Evolutionary conservation across 2,113 vertebrate genomes (phyloP).

Genomic region (Otus sunia): DNA sequence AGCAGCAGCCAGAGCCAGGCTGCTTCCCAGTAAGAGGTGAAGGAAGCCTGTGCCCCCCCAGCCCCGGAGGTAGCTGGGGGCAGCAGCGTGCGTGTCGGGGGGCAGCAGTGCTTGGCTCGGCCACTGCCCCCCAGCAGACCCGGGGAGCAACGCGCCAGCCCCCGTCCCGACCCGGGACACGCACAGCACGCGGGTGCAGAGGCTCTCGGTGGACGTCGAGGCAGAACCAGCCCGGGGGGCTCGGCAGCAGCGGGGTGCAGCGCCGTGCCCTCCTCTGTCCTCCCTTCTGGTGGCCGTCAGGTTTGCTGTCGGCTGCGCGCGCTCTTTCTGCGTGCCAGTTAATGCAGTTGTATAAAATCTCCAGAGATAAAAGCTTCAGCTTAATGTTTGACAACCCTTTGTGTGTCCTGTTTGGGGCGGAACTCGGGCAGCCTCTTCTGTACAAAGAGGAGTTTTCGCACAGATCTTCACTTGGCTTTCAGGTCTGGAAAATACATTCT

Average conservation of each 20-base stretch:
- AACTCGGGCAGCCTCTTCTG: not conserved
- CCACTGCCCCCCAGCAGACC: no score
- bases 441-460: not conserved
- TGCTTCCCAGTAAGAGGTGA: not conserved
- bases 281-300: fast-evolving
- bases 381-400: not conserved
- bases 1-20: not conserved
- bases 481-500: not conserved
- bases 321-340: not conserved
- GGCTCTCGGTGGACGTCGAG: fast-evolving
- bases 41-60: no score
- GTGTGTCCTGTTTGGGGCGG: not conserved
- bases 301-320: not conserved
- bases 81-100: no score
- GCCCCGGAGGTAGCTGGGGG: not conserved
- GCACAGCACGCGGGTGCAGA: no score
- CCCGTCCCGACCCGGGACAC: no score
- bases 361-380: not conserved
- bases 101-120: no score
- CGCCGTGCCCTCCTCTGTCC: fast-evolving
- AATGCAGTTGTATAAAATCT: not conserved
- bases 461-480: not conserved
- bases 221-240: not conserved
- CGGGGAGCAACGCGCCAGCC: not conserved
- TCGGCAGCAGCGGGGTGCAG: fast-evolving